A percentile compares a stretch with the other conserved stretches of the same genome.
These are phyloP conservation scores for Calyptommatus sinebrachiatus DNA, from an alignment of 2,113 vertebrate genomes.

Conservation along the genomic window DNA sequence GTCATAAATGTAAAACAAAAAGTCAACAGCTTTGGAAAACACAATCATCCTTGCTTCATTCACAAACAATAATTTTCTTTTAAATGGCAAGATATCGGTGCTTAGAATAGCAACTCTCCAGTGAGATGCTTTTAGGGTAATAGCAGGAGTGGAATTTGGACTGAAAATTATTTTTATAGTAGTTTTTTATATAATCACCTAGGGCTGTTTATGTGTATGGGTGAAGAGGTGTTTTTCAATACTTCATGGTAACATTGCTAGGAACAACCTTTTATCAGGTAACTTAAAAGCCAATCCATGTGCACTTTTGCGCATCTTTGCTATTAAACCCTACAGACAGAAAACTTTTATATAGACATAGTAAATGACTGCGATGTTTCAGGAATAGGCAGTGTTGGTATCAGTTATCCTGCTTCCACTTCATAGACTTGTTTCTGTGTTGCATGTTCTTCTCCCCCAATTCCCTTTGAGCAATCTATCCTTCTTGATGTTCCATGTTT, in stretches of 20 bases:
- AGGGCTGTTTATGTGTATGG: neutral
- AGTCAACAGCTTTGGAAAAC: slow-evolving; percentile 45
- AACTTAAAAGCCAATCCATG: slow-evolving; percentile 20
- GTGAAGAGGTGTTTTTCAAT: slow-evolving; percentile 6
- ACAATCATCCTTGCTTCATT: slow-evolving; percentile 54
- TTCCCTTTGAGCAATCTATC: slow-evolving; percentile 17
- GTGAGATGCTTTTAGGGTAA: slow-evolving; percentile 55
- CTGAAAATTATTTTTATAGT: slow-evolving; percentile 44
- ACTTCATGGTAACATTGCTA: slow-evolving; percentile 15
- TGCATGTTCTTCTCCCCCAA: slow-evolving; percentile 23
- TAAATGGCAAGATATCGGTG: slow-evolving; percentile 44
- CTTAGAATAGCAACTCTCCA: slow-evolving; percentile 37
- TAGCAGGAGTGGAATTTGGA: slow-evolving; percentile 39
- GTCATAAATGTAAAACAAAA: slow-evolving; percentile 60
- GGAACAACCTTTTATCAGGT: slow-evolving; percentile 4
- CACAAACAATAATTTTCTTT: slow-evolving; percentile 37
- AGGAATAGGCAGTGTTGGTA: slow-evolving; percentile 19
- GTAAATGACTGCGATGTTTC: slow-evolving; percentile 27
- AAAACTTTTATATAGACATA: slow-evolving; percentile 21
- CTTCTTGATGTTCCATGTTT: slow-evolving; percentile 40
- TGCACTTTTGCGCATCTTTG: neutral
- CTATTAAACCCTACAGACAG: slow-evolving; percentile 4
- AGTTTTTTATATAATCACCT: slow-evolving; percentile 29
- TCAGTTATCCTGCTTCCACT: slow-evolving; percentile 45
- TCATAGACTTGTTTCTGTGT: slow-evolving; percentile 5